phyloP scores from a whole-genome alignment of 1,140 invertebrate genomes.

The Himalopsyche phryganea region DNA sequence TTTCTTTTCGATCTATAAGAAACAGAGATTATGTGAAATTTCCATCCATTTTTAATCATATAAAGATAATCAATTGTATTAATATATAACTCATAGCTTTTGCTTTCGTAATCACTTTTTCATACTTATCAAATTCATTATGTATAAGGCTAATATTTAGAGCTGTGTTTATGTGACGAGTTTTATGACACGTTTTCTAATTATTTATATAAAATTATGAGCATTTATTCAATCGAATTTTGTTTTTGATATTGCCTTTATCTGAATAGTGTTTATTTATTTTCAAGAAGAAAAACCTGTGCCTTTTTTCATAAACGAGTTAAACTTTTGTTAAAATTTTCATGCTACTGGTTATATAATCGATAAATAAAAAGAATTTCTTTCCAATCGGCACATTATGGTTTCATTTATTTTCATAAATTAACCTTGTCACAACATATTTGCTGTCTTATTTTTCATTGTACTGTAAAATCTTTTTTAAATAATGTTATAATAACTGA shows the following conservation, averaged over 20 bases:
- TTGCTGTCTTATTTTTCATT: no score
- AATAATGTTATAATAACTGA: no score
- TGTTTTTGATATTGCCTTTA: not conserved
- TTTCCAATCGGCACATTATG: no score
- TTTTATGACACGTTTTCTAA: not conserved
- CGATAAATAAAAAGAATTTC: no score
- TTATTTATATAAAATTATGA: not conserved
- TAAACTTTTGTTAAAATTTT: not conserved
- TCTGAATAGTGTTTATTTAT: not conserved
- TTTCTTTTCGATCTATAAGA: not conserved
- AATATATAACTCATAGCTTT: not conserved
- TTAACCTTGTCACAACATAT: no score
- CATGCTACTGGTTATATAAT: not conserved
- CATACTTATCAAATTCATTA: not conserved
- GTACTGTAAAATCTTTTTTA: no score
- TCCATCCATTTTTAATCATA: no score
- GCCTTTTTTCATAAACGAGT: not conserved
- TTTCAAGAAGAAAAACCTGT: not conserved
- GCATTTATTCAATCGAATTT: no score
- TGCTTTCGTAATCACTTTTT: not conserved
- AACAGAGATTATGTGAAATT: not conserved
- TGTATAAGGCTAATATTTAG: no score
- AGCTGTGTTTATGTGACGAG: no score
- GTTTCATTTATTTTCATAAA: no score
- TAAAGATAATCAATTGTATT: no score